phyloP scores from a whole-genome alignment of 2,113 vertebrate genomes.

The Irena cyanogastra region DNA sequence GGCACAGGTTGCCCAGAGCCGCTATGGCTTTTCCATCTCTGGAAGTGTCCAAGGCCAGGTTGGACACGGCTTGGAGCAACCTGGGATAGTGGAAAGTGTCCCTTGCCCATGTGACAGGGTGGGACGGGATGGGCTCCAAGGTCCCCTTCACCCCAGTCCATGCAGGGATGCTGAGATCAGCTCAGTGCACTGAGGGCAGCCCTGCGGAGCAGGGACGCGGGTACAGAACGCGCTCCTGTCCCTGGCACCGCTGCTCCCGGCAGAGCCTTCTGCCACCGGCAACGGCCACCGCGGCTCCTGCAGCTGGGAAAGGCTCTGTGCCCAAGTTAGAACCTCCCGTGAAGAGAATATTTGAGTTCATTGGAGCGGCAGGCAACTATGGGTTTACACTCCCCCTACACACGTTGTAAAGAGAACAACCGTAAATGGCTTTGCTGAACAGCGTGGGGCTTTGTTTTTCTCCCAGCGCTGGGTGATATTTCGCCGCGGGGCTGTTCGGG shows the following conservation, averaged over 20 bases:
- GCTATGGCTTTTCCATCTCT: neutral
- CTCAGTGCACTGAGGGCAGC: too few relatives aligned
- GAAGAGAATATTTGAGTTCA: neutral
- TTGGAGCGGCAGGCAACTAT: fast-evolving
- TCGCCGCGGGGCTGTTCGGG: fast-evolving
- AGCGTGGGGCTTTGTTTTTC: neutral
- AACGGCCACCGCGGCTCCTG: neutral
- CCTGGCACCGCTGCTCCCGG: neutral
- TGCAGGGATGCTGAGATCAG: fast-evolving
- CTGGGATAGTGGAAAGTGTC: neutral
- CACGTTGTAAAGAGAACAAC: fast-evolving
- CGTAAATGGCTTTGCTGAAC: neutral
- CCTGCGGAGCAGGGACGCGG: neutral
- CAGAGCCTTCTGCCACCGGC: neutral
- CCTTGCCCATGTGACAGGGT: neutral
- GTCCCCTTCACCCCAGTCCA: neutral
- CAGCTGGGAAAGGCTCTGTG: neutral
- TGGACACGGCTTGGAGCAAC: fast-evolving
- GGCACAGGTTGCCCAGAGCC: neutral
- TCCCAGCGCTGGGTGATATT: fast-evolving
- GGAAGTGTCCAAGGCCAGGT: neutral
- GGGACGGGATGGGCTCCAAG: fast-evolving
- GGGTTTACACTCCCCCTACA: neutral
- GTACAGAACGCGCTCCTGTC: fast-evolving
- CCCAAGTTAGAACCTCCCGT: neutral